Evolutionary conservation across 2,888 invertebrate species (phyloP).

Genomic region (Lepidochrysops patricia): DNA sequence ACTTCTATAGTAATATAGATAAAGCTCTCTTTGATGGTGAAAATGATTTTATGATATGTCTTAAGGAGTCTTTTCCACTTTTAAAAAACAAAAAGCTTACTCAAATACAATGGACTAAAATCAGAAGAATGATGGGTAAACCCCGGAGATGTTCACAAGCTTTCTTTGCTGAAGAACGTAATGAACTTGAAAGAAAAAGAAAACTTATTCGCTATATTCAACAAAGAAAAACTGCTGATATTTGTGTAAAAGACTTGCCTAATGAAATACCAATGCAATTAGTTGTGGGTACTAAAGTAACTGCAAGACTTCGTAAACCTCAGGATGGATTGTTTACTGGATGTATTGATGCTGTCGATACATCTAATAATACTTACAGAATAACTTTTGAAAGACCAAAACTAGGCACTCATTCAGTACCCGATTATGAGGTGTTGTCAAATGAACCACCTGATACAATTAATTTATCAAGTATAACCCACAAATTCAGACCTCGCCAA

Average conservation of each 20-base stretch:
- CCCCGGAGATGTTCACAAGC: slow-evolving; percentile 95
- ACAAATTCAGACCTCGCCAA: slow-evolving; percentile 83
- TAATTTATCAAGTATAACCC: slow-evolving; percentile 86
- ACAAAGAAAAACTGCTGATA: slow-evolving; percentile 88
- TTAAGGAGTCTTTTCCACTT: slow-evolving; percentile 95
- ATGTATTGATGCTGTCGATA: slow-evolving; percentile 95
- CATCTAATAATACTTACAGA: slow-evolving; percentile 93
- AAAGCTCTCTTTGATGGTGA: slow-evolving; percentile 94
- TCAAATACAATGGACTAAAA: slow-evolving; percentile 95
- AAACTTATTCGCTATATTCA: slow-evolving; percentile 94
- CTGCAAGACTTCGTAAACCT: slow-evolving; percentile 90
- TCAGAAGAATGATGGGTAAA: slow-evolving; percentile 96
- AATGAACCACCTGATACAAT: slow-evolving; percentile 94
- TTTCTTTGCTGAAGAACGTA: slow-evolving; percentile 96
- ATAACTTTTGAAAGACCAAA: slow-evolving; percentile 95
- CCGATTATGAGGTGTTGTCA: slow-evolving; percentile 96
- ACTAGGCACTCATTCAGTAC: slow-evolving; percentile 95
- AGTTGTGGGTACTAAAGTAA: slow-evolving; percentile 95
- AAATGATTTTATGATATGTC: slow-evolving; percentile 95
- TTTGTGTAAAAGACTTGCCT: slow-evolving; percentile 90
- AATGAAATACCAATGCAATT: slow-evolving; percentile 95
- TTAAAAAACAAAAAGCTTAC: slow-evolving; percentile 88
- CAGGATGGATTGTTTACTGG: slow-evolving; percentile 97
- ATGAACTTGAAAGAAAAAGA: slow-evolving; percentile 91
- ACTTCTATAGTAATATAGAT: slow-evolving; percentile 99